Conservation (phyloP, 2,797 vertebrate species). For the Aulostomus chinensis region DNA sequence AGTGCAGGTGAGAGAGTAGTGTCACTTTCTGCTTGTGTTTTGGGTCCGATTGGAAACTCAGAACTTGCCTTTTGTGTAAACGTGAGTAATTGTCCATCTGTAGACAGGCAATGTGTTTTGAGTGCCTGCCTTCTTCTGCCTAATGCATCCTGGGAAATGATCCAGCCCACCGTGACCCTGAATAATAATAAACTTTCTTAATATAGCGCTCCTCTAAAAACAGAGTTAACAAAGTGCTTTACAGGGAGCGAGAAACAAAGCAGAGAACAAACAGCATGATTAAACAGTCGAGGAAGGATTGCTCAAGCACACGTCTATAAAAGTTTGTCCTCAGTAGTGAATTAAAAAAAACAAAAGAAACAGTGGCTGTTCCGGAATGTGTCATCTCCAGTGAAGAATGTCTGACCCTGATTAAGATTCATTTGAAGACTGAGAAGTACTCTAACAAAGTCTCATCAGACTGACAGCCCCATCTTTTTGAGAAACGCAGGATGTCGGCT, state of each 20-base stretch:
- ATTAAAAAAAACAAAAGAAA: slow-evolving; percentile 22
- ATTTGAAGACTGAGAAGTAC: neutral
- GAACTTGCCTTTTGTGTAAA: slow-evolving; percentile 22
- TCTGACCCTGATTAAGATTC: neutral
- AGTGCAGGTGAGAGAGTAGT: too few relatives aligned
- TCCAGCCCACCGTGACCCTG: slow-evolving; percentile 51
- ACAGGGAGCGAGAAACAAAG: slow-evolving; percentile 46
- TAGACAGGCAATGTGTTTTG: slow-evolving; percentile 27
- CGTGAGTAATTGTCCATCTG: slow-evolving; percentile 13
- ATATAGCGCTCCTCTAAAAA: slow-evolving; percentile 63
- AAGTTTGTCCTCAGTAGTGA: slow-evolving; percentile 5
- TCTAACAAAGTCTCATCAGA: neutral
- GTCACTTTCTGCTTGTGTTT: too few relatives aligned
- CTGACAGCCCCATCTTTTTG: neutral
- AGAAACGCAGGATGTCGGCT: neutral
- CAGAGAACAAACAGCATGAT: slow-evolving; percentile 34
- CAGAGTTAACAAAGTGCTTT: slow-evolving; percentile 55
- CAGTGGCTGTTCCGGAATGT: neutral
- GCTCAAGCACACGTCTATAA: slow-evolving; percentile 22
- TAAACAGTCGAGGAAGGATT: slow-evolving; percentile 12
- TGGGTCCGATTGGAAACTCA: too few relatives aligned
- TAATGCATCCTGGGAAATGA: slow-evolving; percentile 62
- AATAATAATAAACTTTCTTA: slow-evolving; percentile 72
- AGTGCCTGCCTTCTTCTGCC: slow-evolving; percentile 31
- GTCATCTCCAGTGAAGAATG: neutral